Evolutionary conservation across 1,140 invertebrate species (phyloP), one percentile per base, ranked within the genome.

Genomic region (Diachasmimorpha longicaudata): DNA sequence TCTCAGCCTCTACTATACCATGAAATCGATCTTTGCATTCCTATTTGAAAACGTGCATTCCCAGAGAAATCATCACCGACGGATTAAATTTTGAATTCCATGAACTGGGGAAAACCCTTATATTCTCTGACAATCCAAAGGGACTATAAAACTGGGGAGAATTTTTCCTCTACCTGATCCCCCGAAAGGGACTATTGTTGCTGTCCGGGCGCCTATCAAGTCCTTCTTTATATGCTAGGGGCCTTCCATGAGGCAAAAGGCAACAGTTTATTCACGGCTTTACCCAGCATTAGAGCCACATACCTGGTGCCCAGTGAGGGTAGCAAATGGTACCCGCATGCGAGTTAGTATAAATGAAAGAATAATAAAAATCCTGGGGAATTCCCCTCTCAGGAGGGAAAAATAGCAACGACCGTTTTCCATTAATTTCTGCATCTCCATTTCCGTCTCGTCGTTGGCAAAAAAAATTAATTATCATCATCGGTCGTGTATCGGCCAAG

Each of bases 131-230:
- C 58, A 19, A 55, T 21, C 21, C 11, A 25, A 31, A 23, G 14
- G 19, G 58, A 23, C 8, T 63, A 63, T 63, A 10, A 63, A 63
- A 63, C 58, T 63, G 58, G 58, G 23, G 58, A 63, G 23, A 25
- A 63, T 63, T 31, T 63, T 63, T 11, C 39, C 36, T 68, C 36
- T 68, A 19, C 36, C 66, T 37, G 25, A 19, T 39, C 36, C 31
- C n/a, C 11, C 5, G 36, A 68, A 68, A 68, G n/a, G n/a, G 31
- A 14, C 36, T 39, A 68, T 68, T 68, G 36, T 68, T 68, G 36
- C 66, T 16, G 66, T 39, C 66, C 25, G 66, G 36, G 39, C 36
- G 66, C 39, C 66, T 68, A 68, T 68, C 66, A 68, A 68, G 66
- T 37, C 66, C 66, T 68, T 68, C n/a, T 37, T 68, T 68, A 37